These are phyloP conservation scores for Sphaerophoria taeniata DNA, from an alignment of 2,888 invertebrate genomes.

Conservation along the genomic window DNA sequence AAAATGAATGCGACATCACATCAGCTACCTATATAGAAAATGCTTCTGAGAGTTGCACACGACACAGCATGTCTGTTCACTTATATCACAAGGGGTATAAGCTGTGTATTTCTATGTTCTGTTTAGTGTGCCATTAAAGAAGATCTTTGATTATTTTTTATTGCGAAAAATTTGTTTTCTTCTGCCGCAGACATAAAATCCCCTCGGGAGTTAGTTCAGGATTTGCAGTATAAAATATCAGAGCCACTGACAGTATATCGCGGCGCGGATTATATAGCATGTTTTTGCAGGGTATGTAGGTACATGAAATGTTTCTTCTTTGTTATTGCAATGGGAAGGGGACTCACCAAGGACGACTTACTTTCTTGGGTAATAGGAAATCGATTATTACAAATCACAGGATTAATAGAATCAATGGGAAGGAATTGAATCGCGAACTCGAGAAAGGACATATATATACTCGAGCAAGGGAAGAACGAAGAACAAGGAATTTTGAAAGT, in stretches of 20 bases:
- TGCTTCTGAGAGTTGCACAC: constrained; percentile 34
- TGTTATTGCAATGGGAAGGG: constrained; percentile 33
- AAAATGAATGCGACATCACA: constrained; percentile 60
- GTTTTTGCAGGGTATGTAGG: background rate
- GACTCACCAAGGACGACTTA: background rate
- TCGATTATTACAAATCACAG: constrained; percentile 73
- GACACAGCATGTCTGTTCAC: background rate
- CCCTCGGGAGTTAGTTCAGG: constrained; percentile 42
- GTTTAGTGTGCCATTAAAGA: constrained; percentile 29
- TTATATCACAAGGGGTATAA: constrained; percentile 39
- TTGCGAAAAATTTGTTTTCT: constrained; percentile 70
- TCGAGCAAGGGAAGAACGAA: constrained; percentile 16
- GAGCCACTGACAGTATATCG: constrained; percentile 48
- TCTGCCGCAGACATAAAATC: constrained; percentile 67
- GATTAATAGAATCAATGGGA: constrained; percentile 68
- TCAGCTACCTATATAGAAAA: too few relatives aligned
- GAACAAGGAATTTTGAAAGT: background rate
- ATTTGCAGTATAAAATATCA: constrained; percentile 35
- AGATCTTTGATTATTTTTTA: constrained; percentile 74
- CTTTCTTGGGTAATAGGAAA: constrained; percentile 63
- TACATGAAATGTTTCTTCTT: constrained; percentile 54
- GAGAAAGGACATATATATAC: constrained; percentile 58
- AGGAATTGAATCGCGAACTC: constrained; percentile 50
- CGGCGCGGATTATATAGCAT: constrained; percentile 55
- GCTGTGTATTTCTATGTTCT: background rate